Base-by-base conservation (phyloP, 2,888 invertebrate species). In the Luperina nickerlii region DNA sequence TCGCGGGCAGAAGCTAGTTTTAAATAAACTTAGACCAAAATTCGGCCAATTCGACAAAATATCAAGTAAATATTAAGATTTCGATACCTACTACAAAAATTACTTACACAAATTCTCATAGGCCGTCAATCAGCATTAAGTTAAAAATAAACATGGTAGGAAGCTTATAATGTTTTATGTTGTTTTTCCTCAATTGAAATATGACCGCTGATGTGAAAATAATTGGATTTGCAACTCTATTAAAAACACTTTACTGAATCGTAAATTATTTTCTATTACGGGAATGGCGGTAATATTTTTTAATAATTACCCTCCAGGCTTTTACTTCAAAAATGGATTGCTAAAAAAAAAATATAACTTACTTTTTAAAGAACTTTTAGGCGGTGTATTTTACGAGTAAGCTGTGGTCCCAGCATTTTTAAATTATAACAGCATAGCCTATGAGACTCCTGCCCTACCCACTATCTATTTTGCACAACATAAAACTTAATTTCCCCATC, bases 131-230 rank as follows among this genome's bases (percentile, higher is more conserved):
- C 45, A 62, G 38, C 2, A 38, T 62, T 27, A 73, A 54, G 7
- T 18, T 48, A 27, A 45, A 76, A 83, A 60, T 32, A 71, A 85
- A 85, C 32, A 60, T 3, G 24, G 11, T n/a, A 42, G 13, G 27
- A 66, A 42, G 24, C 48, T n/a, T 65, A 68, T 27, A 74, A 70
- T 71, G 3, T 65, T 70, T 78, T n/a, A 32, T 27, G n/a, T 70
- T 70, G 62, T 63, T 87, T 82, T 79, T 84, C 85, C 70, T 84
- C 63, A 68, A 79, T 87, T 84, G 60, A 87, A 87, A 84, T 74
- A 57, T 87, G 71, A 74, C 57, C 57, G 51, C 15, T 81, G 81
- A 72, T 51, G 71, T 76, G 71, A 81, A 85, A 74, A 83, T 81
- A 85, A 85, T 81, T 85, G 76, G 84, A 80, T 88, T 85, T 74